phyloP scores from a whole-genome alignment of 1,140 invertebrate genomes.

The Neoseiulus cucumeris region DNA sequence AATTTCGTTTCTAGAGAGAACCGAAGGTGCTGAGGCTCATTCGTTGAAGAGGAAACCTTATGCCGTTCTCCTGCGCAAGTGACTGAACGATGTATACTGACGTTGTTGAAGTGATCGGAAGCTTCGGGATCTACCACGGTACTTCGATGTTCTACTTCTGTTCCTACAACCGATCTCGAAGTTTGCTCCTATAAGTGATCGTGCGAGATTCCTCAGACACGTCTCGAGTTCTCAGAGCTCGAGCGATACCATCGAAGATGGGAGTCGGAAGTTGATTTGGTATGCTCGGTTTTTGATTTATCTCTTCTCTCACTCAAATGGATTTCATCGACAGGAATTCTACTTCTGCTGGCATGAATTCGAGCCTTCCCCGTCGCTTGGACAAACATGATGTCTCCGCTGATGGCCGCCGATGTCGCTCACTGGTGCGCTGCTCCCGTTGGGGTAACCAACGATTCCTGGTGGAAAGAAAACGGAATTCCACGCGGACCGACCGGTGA shows the following conservation, averaged over 20 bases:
- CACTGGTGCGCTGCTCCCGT: not conserved
- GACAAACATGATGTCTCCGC: not conserved
- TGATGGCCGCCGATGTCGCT: not conserved
- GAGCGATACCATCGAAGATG: no score
- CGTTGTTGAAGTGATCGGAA: not conserved
- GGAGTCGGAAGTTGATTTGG: no score
- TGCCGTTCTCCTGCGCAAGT: no score
- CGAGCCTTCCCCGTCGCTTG: not conserved
- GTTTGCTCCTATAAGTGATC: no score
- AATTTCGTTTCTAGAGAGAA: no score
- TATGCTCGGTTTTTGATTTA: no score
- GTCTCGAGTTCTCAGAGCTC: no score
- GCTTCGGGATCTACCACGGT: not conserved
- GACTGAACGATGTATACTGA: not conserved
- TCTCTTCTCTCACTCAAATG: no score
- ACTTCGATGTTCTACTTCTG: not conserved
- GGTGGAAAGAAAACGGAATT: not conserved
- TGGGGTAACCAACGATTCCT: not conserved
- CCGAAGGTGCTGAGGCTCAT: no score
- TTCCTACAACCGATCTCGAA: no score
- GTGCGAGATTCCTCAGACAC: no score
- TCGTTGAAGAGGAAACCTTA: no score
- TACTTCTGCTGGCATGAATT: not conserved
- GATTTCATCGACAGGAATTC: not conserved
- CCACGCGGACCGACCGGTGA: not conserved